phyloP scores from a whole-genome alignment of 2,888 invertebrate genomes.

The Druceiella hillmani region DNA sequence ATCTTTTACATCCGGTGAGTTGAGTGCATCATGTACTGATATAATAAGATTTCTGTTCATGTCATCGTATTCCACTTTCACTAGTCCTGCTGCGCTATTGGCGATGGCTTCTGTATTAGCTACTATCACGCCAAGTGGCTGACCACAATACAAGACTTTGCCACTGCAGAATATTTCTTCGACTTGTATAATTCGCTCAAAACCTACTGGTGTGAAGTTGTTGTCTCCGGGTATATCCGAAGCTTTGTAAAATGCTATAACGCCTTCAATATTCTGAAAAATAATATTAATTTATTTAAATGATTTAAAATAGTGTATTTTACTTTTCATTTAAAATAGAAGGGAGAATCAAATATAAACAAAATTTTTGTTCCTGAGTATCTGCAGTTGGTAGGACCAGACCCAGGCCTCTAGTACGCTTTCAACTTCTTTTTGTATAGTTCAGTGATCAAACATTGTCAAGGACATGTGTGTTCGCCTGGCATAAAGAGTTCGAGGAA shows the following conservation, averaged over 20 bases:
- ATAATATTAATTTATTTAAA: constrained; percentile 5
- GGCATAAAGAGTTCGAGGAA: too few relatives aligned
- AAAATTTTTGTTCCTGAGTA: too few relatives aligned
- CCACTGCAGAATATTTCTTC: constrained; percentile 51
- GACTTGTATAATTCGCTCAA: constrained; percentile 23
- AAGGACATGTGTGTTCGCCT: too few relatives aligned
- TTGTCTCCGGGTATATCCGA: constrained; percentile 67
- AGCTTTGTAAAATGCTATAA: constrained; percentile 57
- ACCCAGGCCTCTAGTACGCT: too few relatives aligned
- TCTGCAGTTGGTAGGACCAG: too few relatives aligned
- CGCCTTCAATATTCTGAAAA: constrained; percentile 58
- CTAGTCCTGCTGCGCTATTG: constrained; percentile 51
- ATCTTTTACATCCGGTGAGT: constrained; percentile 25
- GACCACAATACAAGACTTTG: constrained; percentile 56
- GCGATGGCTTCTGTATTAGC: constrained; percentile 55
- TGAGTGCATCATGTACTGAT: constrained; percentile 35
- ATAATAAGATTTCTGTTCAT: constrained; percentile 34
- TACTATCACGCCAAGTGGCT: constrained; percentile 63
- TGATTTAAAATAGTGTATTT: background rate
- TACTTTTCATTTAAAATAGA: background rate
- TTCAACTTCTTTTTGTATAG: too few relatives aligned
- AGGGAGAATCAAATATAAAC: too few relatives aligned
- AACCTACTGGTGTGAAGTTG: constrained; percentile 37
- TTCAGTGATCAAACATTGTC: too few relatives aligned
- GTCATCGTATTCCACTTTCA: constrained; percentile 51